Evolutionary conservation across 2,888 invertebrate genomes (phyloP).

Genomic region (Argynnis bischoffii): DNA sequence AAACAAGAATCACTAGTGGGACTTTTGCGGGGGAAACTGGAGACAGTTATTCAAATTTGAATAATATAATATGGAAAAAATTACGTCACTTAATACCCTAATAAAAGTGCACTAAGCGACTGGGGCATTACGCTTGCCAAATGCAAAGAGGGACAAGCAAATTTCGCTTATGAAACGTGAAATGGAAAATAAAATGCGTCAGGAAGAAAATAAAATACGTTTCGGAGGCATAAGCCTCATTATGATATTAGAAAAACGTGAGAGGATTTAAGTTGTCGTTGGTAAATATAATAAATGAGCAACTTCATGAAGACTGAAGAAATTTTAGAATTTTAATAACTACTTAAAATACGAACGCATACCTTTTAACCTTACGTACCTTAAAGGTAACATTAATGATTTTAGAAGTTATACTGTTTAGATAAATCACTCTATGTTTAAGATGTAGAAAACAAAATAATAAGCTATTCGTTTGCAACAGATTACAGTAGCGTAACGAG

Average conservation of each 20-base stretch:
- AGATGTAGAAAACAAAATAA: constrained; percentile 53
- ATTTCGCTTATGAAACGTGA: constrained; percentile 80
- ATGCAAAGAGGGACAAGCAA: constrained; percentile 77
- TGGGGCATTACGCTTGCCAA: constrained; percentile 77
- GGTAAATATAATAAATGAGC: constrained; percentile 50
- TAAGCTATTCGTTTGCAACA: constrained; percentile 65
- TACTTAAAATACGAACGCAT: background rate
- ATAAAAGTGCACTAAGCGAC: constrained; percentile 84
- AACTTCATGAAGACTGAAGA: constrained; percentile 31
- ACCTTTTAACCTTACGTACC: no score
- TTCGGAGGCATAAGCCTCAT: constrained; percentile 73
- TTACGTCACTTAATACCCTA: constrained; percentile 84
- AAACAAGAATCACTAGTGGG: constrained; percentile 74
- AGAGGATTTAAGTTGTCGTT: constrained; percentile 70
- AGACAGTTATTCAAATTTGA: constrained; percentile 84
- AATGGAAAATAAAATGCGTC: constrained; percentile 81
- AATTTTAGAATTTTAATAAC: constrained; percentile 34
- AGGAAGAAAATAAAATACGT: constrained; percentile 78
- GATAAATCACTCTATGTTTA: constrained; percentile 9
- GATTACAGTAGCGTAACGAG: constrained; percentile 74
- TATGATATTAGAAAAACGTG: constrained; percentile 78
- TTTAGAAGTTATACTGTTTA: constrained; percentile 6
- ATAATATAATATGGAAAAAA: constrained; percentile 84
- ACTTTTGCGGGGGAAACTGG: constrained; percentile 76
- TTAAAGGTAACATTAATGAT: background rate